These are phyloP conservation scores for Prosapia bicincta DNA, from an alignment of 2,888 invertebrate species.

Conservation along the genomic window DNA sequence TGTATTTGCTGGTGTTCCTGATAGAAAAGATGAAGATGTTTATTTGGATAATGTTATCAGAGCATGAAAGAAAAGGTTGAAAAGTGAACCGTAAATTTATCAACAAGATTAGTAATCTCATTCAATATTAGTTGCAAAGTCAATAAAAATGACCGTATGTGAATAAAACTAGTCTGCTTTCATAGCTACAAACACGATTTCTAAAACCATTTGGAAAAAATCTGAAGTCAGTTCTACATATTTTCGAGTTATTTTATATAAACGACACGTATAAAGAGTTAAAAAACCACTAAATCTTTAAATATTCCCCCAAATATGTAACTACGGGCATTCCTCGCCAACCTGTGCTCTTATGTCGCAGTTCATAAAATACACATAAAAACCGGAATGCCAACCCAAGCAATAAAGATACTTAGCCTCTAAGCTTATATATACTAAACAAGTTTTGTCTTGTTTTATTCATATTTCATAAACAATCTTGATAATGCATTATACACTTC, in stretches of 20 bases:
- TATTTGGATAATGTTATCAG: no score
- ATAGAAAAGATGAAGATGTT: no score
- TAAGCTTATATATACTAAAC: background rate
- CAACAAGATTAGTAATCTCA: no score
- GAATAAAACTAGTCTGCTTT: no score
- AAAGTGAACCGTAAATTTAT: no score
- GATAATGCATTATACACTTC: background rate
- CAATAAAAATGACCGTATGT: no score
- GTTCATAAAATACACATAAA: background rate
- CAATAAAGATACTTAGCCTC: background rate
- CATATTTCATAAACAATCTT: background rate
- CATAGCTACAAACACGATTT: no score
- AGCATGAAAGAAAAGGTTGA: no score
- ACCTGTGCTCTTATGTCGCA: background rate
- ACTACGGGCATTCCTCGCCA: background rate
- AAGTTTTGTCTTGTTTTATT: background rate
- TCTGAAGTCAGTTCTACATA: no score
- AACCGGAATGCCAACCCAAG: background rate
- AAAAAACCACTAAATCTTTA: background rate
- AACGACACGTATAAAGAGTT: background rate
- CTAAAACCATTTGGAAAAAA: no score
- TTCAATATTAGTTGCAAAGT: no score
- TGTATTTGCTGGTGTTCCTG: no score
- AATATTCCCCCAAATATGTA: background rate
- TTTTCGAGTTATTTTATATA: background rate